A percentile compares a stretch with the other conserved stretches of the same genome.
phyloP scores from a whole-genome alignment of 2,113 vertebrate genomes.

The Psilopogon haemacephalus region DNA sequence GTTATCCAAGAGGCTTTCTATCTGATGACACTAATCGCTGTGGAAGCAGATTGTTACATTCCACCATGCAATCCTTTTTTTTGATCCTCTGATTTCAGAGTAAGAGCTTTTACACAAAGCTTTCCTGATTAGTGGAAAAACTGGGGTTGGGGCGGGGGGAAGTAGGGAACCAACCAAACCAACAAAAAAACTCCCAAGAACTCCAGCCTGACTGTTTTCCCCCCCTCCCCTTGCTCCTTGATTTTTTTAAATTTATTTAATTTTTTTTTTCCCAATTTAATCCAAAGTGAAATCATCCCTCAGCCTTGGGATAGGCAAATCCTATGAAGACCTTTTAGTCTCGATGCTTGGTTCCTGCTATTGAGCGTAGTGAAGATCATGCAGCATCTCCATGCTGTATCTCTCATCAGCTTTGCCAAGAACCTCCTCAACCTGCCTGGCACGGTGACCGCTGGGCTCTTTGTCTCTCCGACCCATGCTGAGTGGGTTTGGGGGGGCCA shows the following conservation, averaged over 20 bases:
- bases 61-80: conserved; percentile 58
- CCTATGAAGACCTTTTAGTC: neutral
- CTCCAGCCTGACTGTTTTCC: neutral
- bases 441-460: neutral
- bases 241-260: neutral
- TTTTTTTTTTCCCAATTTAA: neutral
- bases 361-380: neutral
- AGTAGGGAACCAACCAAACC: no score
- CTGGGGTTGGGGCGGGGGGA: no score
- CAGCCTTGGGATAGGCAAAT: conserved; percentile 34
- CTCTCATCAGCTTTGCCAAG: conserved; percentile 6
- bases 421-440: neutral
- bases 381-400: neutral
- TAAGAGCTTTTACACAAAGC: conserved; percentile 61
- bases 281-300: conserved; percentile 50
- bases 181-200: neutral
- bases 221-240: neutral
- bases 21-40: conserved; percentile 41
- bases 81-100: conserved; percentile 64
- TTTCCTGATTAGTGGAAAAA: conserved; percentile 67
- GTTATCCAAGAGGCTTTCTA: conserved; percentile 68
- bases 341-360: conserved; percentile 4
- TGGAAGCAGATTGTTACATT: conserved; percentile 69
- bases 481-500: neutral
- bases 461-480: neutral